phyloP scores from a whole-genome alignment of 2,797 vertebrate genomes.

The Neomorphus geoffroyi region DNA sequence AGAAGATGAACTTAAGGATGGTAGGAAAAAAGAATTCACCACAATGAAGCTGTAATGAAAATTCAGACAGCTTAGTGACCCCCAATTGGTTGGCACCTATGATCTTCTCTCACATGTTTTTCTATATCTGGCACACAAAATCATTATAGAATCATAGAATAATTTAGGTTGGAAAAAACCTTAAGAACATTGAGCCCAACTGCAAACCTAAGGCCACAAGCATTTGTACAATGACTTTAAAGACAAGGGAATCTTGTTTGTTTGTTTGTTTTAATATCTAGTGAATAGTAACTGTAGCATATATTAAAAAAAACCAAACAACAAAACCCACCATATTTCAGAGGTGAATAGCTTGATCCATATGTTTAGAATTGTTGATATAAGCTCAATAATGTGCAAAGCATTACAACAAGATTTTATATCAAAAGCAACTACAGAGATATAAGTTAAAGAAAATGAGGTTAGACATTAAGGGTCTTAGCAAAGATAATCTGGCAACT shows the following conservation, averaged over 20 bases:
- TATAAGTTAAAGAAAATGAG: neutral
- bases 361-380: neutral
- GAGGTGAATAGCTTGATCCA: neutral
- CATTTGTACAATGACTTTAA: neutral
- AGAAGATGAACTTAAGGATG: neutral
- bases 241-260: neutral
- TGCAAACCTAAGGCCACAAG: neutral
- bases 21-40: neutral
- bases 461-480: neutral
- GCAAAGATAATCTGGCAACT: neutral
- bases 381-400: neutral
- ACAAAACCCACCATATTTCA: too few relatives aligned
- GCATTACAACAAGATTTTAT: neutral
- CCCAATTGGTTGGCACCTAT: neutral
- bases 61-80: neutral
- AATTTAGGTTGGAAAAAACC: neutral
- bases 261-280: neutral
- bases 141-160: neutral
- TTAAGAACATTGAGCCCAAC: fast-evolving
- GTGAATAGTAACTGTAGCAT: neutral
- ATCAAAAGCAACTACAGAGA: neutral
- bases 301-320: neutral
- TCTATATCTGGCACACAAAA: neutral
- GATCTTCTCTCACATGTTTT: neutral
- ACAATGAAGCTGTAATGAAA: neutral